These are phyloP conservation scores for Drosophila kepulauana DNA, from an alignment of 1,140 invertebrate species.

Conservation along the genomic window DNA sequence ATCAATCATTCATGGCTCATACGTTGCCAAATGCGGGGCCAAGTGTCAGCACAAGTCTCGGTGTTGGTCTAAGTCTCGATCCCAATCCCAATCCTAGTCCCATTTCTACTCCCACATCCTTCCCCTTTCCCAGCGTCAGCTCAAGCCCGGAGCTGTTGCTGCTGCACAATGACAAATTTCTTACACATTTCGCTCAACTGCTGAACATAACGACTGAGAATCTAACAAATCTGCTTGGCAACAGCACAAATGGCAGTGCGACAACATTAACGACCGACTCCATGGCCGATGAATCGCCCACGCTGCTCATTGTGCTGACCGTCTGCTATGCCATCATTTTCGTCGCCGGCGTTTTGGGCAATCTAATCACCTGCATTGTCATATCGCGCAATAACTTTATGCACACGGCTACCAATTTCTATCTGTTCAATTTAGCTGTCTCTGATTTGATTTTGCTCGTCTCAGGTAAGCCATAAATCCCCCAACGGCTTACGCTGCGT, in stretches of 20 bases:
- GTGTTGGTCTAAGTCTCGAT: neutral
- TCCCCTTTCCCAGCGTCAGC: slow-evolving; percentile 1
- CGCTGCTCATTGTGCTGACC: slow-evolving; percentile 88
- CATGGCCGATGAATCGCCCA: slow-evolving; percentile 85
- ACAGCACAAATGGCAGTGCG: slow-evolving; percentile 51
- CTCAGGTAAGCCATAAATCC: slow-evolving; percentile 77
- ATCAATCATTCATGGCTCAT: slow-evolving; percentile 79
- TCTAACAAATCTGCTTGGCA: slow-evolving; percentile 71
- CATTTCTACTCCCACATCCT: neutral
- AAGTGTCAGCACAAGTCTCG: slow-evolving; percentile 10
- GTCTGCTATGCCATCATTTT: slow-evolving; percentile 91
- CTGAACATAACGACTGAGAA: slow-evolving; percentile 80
- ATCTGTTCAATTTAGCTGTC: slow-evolving; percentile 94
- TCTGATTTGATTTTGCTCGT: slow-evolving; percentile 93
- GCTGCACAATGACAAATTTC: slow-evolving; percentile 72
- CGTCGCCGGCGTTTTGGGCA: slow-evolving; percentile 92
- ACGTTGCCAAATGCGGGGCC: slow-evolving; percentile 44
- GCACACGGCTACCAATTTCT: slow-evolving; percentile 94
- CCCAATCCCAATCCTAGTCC: slow-evolving; percentile 29
- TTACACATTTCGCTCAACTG: slow-evolving; percentile 78
- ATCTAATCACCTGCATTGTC: slow-evolving; percentile 93
- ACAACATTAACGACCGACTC: slow-evolving; percentile 10
- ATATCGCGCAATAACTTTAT: slow-evolving; percentile 92
- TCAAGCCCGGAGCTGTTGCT: slow-evolving; percentile 62
- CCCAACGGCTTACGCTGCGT: slow-evolving; percentile 13